phyloP scores from a whole-genome alignment of 2,113 vertebrate genomes.

The Lonchura striata region DNA sequence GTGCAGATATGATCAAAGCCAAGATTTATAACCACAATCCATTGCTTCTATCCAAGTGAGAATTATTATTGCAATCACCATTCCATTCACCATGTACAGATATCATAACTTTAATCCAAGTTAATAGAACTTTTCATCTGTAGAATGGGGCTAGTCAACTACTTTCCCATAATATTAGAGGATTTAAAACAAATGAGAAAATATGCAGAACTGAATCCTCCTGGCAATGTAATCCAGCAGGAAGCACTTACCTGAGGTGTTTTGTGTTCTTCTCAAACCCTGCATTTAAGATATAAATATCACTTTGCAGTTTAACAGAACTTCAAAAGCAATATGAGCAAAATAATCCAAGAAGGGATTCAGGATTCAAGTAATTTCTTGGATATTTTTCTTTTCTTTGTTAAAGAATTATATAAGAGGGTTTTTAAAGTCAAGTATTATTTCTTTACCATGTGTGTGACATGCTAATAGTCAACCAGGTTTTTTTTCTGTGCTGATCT shows the following conservation, averaged over 20 bases:
- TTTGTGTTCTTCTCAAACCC: neutral
- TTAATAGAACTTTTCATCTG: constrained; percentile 35
- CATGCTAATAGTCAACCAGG: neutral
- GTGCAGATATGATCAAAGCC: neutral
- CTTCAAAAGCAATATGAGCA: neutral
- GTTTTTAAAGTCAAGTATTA: neutral
- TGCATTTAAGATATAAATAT: neutral
- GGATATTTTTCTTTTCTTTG: neutral
- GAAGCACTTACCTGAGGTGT: neutral
- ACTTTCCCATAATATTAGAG: neutral
- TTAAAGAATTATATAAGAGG: neutral
- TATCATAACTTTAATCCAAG: constrained; percentile 14
- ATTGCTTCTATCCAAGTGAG: neutral
- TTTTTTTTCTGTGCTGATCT: neutral
- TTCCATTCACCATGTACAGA: neutral
- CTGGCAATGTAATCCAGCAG: neutral
- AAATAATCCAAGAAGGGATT: neutral
- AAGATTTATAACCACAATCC: constrained; percentile 8
- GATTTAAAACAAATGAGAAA: neutral
- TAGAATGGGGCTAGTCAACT: neutral
- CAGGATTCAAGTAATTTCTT: neutral
- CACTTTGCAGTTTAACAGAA: neutral
- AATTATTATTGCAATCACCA: neutral
- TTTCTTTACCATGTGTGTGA: neutral
- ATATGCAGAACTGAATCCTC: neutral